These are phyloP conservation scores for Ichneumoninae sp. DNA, from an alignment of 2,888 invertebrate genomes.

Conservation along the genomic window DNA sequence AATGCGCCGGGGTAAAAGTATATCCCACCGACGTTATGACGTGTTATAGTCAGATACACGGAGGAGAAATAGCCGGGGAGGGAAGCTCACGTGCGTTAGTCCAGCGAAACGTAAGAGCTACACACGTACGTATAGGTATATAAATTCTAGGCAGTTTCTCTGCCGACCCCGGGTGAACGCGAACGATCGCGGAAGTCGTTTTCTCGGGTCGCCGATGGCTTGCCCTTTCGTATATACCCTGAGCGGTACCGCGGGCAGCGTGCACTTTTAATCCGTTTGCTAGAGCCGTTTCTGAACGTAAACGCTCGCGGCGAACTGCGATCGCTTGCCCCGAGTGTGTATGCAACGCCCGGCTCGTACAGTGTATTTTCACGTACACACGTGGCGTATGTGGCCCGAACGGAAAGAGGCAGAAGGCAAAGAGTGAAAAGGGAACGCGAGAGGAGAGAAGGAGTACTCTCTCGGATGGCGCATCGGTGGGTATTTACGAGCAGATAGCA, in stretches of 20 bases:
- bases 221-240: conserved; percentile 40
- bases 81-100: conserved; percentile 32
- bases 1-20: conserved; percentile 28
- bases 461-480: conserved; percentile 41
- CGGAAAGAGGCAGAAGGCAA: background rate
- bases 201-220: conserved; percentile 57
- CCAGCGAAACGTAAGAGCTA: conserved; percentile 4
- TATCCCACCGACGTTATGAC: conserved; percentile 36
- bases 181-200: conserved; percentile 63
- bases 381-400: background rate
- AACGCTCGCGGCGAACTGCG: conserved; percentile 25
- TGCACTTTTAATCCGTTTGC: conserved; percentile 57
- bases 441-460: conserved; percentile 9
- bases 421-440: background rate
- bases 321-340: conserved; percentile 9
- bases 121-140: conserved; percentile 12
- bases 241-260: conserved; percentile 3
- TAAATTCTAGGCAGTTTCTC: conserved; percentile 11
- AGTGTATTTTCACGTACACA: conserved; percentile 1
- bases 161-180: conserved; percentile 43
- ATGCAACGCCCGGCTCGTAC: background rate
- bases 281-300: conserved; percentile 27
- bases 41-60: conserved; percentile 30
- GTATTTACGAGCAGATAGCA: conserved; percentile 70
- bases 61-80: conserved; percentile 1